These are phyloP conservation scores for Hypolimnas misippus DNA, from an alignment of 2,888 invertebrate genomes.

Conservation along the genomic window DNA sequence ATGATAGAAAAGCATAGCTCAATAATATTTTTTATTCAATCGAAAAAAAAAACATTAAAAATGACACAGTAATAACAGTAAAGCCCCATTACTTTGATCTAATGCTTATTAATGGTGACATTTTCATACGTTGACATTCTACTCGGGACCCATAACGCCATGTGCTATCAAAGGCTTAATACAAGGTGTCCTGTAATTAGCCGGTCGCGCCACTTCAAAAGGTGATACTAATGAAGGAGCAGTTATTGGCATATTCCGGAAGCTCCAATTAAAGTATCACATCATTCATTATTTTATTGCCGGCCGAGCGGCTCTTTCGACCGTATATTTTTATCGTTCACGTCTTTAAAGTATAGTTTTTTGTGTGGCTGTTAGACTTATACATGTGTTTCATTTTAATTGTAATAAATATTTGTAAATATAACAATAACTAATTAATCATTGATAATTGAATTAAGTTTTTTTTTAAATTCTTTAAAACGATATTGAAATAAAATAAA, in stretches of 20 bases:
- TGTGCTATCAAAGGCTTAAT: constrained; percentile 50
- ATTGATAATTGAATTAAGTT: too few relatives aligned
- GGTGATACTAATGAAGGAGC: constrained; percentile 56
- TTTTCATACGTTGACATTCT: constrained; percentile 18
- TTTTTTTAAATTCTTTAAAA: too few relatives aligned
- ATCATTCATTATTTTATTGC: constrained; percentile 75
- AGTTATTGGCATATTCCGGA: constrained; percentile 62
- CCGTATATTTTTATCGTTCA: constrained; percentile 19
- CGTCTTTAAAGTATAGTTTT: constrained; percentile 17
- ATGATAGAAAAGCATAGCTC: neutral
- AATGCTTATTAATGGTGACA: constrained; percentile 22
- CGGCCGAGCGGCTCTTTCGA: constrained; percentile 30
- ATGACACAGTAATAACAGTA: constrained; percentile 16
- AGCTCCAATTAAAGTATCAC: constrained; percentile 72
- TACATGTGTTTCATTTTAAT: constrained; percentile 8
- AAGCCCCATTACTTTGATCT: constrained; percentile 19
- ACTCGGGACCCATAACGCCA: constrained; percentile 15
- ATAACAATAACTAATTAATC: too few relatives aligned
- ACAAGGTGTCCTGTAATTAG: constrained; percentile 61
- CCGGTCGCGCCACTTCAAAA: constrained; percentile 64
- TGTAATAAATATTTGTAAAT: neutral
- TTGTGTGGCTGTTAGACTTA: constrained; percentile 14
- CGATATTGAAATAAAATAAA: too few relatives aligned
- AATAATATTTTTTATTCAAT: neutral
- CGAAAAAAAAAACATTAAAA: constrained; percentile 13